Conservation (phyloP, 2,888 invertebrate species). For the Mactromeris polynyma region DNA sequence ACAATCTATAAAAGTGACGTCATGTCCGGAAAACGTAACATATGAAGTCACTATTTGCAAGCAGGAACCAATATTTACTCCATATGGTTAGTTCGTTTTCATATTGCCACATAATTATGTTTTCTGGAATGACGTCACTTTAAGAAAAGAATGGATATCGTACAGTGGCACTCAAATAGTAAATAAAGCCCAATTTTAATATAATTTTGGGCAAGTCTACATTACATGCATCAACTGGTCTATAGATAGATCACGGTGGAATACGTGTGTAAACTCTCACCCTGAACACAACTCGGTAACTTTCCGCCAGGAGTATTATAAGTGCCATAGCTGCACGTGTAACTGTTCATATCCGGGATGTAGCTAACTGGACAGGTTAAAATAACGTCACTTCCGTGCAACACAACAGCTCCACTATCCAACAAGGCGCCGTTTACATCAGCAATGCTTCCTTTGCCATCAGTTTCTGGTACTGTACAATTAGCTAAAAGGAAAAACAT, state of each 20-base stretch:
- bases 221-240: too few species aligned
- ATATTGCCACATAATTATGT: too few species aligned
- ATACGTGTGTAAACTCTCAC: slow-evolving; percentile 16
- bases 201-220: too few species aligned
- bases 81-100: too few species aligned
- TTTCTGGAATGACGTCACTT: too few species aligned
- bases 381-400: slow-evolving; percentile 31
- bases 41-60: too few species aligned
- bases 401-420: neutral
- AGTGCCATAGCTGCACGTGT: slow-evolving; percentile 12
- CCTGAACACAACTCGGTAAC: slow-evolving; percentile 21
- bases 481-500: slow-evolving; percentile 17
- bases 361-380: slow-evolving; percentile 15
- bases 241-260: too few species aligned
- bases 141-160: too few species aligned
- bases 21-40: too few species aligned
- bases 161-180: too few species aligned
- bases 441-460: neutral
- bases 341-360: neutral
- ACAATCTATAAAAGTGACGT: neutral
- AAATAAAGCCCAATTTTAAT: too few species aligned
- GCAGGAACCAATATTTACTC: too few species aligned
- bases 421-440: neutral
- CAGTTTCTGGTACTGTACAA: slow-evolving; percentile 4
- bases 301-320: neutral